phyloP scores from a whole-genome alignment of 2,797 vertebrate species.

The Holocentrus rufus region DNA sequence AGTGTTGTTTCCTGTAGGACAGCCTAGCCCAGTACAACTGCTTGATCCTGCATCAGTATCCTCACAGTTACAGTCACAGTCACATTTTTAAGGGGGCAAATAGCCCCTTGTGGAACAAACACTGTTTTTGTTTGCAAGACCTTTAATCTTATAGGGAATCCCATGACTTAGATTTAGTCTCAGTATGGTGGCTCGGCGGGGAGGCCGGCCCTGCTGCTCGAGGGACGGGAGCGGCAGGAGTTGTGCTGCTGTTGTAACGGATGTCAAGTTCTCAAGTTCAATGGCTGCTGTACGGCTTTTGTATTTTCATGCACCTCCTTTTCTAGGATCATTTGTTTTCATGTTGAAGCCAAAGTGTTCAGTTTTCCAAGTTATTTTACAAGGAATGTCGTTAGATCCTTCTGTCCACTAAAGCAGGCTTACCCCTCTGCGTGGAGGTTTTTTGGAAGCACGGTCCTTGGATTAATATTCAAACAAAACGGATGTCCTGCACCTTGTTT shows the following conservation, averaged over 20 bases:
- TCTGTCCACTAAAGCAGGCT: background rate
- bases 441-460: background rate
- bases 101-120: constrained; percentile 71
- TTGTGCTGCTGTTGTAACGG: constrained; percentile 31
- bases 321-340: background rate
- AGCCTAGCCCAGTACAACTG: background rate
- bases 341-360: background rate
- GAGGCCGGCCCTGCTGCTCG: constrained; percentile 43
- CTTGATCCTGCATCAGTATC: background rate
- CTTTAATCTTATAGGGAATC: constrained; percentile 77
- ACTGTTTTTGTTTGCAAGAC: constrained; percentile 70
- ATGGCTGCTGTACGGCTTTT: background rate
- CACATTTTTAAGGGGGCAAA: constrained; percentile 42
- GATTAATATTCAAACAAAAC: too few relatives aligned
- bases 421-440: background rate
- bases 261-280: background rate
- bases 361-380: background rate
- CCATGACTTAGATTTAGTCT: constrained; percentile 82
- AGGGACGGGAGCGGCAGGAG: constrained; percentile 20
- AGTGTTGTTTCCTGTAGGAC: background rate
- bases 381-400: background rate
- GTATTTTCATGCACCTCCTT: background rate
- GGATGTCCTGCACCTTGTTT: background rate
- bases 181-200: constrained; percentile 57
- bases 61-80: background rate